Conservation (phyloP, 2,113 vertebrate genomes). For the Accipiter cooperii region DNA sequence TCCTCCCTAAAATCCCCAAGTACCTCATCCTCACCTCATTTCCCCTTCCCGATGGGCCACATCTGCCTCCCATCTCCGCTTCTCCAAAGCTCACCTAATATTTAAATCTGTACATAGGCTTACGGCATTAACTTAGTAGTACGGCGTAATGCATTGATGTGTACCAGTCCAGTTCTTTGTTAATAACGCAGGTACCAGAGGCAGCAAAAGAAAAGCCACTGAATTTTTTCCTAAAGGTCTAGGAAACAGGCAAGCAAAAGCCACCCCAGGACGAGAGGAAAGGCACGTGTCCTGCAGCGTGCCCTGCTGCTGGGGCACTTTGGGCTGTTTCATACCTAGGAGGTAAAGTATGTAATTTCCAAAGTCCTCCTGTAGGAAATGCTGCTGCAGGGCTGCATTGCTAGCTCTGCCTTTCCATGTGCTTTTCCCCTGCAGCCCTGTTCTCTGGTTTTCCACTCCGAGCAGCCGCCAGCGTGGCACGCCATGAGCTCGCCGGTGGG, state of each 20-base stretch:
- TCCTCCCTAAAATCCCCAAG: neutral
- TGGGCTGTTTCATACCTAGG: neutral
- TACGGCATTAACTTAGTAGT: no score
- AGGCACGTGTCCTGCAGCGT: fast-evolving
- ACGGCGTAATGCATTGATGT: fast-evolving
- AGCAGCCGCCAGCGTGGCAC: neutral
- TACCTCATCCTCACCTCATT: neutral
- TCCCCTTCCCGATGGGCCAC: neutral
- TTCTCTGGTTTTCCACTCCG: neutral
- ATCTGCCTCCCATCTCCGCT: neutral
- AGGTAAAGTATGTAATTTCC: fast-evolving
- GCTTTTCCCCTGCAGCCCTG: neutral
- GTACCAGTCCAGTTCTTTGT: fast-evolving
- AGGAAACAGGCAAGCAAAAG: neutral
- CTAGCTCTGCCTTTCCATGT: fast-evolving
- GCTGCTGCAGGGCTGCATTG: neutral
- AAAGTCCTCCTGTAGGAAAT: fast-evolving
- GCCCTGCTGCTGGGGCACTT: neutral
- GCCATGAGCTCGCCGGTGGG: neutral
- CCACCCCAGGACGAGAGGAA: neutral
- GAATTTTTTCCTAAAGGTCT: neutral
- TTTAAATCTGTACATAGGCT: fast-evolving
- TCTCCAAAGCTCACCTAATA: neutral
- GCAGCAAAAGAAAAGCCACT: fast-evolving
- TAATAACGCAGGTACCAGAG: no score